phyloP scores from a whole-genome alignment of 2,888 invertebrate species.

The Lissocephala sabroskyi region DNA sequence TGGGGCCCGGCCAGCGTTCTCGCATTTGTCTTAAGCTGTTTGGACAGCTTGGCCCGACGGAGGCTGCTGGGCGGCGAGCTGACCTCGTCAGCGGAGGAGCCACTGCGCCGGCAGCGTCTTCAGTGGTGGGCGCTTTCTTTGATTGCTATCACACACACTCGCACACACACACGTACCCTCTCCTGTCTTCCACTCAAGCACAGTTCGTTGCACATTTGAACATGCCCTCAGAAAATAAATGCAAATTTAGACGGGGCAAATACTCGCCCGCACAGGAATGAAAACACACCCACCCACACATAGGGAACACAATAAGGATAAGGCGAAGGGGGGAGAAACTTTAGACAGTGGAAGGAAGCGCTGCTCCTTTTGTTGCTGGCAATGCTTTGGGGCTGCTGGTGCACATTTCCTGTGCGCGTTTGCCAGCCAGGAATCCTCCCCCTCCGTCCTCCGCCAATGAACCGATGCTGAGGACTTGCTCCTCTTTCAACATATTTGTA shows the following conservation, averaged over 20 bases:
- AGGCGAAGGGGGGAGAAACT: too few species aligned
- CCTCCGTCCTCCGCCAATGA: neutral
- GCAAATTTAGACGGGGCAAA: conserved; percentile 54
- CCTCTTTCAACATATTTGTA: conserved; percentile 56
- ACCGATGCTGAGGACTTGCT: conserved; percentile 5
- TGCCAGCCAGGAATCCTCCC: conserved; percentile 9
- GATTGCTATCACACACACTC: conserved; percentile 37
- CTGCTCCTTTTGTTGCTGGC: conserved; percentile 50
- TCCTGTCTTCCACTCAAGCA: conserved; percentile 50
- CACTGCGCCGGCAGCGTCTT: conserved; percentile 22
- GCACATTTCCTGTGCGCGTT: conserved; percentile 48
- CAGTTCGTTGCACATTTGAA: conserved; percentile 66
- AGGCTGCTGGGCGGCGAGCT: too few species aligned
- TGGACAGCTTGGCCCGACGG: too few species aligned
- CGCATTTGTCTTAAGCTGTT: conserved; percentile 45
- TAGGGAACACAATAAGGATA: neutral
- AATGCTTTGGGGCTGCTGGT: too few species aligned
- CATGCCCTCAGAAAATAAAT: conserved; percentile 62
- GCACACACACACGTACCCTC: conserved; percentile 6
- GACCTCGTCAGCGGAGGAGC: neutral
- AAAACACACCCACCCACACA: conserved; percentile 8
- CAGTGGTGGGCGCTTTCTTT: conserved; percentile 50
- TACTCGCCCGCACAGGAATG: conserved; percentile 20
- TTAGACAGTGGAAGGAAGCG: conserved; percentile 24
- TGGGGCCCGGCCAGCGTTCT: conserved; percentile 9